Conservation (phyloP, 2,113 vertebrate genomes). For the Smithornis capensis region DNA sequence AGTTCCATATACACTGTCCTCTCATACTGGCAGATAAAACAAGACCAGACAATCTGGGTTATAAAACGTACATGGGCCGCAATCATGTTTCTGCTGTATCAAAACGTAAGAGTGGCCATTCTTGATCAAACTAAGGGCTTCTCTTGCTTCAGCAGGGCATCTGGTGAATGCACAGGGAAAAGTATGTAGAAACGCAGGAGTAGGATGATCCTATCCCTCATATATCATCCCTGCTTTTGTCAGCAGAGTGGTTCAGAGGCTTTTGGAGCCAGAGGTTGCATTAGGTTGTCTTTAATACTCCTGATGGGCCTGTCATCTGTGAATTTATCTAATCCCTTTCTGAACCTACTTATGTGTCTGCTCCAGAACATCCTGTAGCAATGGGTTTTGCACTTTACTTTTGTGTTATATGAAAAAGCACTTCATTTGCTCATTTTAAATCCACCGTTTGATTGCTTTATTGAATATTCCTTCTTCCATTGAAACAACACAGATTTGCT, state of each 20-base stretch:
- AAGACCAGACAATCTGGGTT: not conserved
- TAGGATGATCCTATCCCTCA: not conserved
- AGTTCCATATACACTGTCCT: not conserved
- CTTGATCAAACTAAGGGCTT: not conserved
- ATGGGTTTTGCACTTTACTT: not conserved
- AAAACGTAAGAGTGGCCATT: not conserved
- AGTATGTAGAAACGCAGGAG: not conserved
- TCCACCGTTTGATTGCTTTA: not conserved
- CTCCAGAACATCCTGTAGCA: not conserved
- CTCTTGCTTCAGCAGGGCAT: not conserved
- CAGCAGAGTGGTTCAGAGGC: not conserved
- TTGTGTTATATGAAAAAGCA: not conserved
- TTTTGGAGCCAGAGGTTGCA: not conserved
- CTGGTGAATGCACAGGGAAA: not conserved
- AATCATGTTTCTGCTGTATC: not conserved
- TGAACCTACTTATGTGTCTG: not conserved
- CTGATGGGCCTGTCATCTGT: not conserved
- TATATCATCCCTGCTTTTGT: not conserved
- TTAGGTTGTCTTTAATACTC: constrained; percentile 22
- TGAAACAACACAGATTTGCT: not conserved
- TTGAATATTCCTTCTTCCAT: not conserved
- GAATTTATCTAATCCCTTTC: constrained; percentile 24
- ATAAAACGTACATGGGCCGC: not conserved
- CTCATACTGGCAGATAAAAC: not conserved
- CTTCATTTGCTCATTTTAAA: constrained; percentile 2